These are phyloP conservation scores for Otus scops DNA, from an alignment of 2,797 vertebrate genomes.

Conservation along the genomic window DNA sequence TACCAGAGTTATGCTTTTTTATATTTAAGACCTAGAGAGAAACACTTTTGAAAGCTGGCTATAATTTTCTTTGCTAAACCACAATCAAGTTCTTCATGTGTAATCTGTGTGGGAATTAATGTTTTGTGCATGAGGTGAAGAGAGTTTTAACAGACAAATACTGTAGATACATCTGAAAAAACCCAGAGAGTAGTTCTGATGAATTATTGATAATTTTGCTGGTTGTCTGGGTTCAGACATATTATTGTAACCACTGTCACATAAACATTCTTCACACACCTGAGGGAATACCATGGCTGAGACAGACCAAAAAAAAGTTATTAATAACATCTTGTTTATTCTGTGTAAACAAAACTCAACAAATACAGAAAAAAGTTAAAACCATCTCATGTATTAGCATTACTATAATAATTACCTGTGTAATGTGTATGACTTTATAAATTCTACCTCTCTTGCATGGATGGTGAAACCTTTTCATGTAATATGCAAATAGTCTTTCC, in stretches of 20 bases:
- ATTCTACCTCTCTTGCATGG: background rate
- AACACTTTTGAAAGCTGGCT: background rate
- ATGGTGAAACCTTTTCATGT: background rate
- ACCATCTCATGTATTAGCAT: background rate
- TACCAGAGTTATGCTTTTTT: background rate
- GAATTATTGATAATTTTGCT: background rate
- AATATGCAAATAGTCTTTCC: background rate
- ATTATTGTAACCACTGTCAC: background rate
- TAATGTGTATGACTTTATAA: background rate
- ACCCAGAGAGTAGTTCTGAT: background rate
- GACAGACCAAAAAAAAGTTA: background rate
- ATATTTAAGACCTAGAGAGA: background rate
- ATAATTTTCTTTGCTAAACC: background rate
- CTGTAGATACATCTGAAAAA: background rate
- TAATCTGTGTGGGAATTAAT: background rate
- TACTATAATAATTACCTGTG: background rate
- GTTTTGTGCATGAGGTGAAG: background rate
- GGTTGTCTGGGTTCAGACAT: background rate
- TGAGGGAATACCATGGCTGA: background rate
- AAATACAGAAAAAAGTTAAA: background rate
- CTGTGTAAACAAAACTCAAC: background rate
- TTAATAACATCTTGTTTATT: background rate
- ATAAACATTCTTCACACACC: background rate
- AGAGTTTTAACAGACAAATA: background rate
- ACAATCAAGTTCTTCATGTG: background rate